Evolutionary conservation across 2,113 vertebrate genomes (phyloP), one percentile per base, ranked within the genome.

Genomic region (Takifugu bimaculatus): DNA sequence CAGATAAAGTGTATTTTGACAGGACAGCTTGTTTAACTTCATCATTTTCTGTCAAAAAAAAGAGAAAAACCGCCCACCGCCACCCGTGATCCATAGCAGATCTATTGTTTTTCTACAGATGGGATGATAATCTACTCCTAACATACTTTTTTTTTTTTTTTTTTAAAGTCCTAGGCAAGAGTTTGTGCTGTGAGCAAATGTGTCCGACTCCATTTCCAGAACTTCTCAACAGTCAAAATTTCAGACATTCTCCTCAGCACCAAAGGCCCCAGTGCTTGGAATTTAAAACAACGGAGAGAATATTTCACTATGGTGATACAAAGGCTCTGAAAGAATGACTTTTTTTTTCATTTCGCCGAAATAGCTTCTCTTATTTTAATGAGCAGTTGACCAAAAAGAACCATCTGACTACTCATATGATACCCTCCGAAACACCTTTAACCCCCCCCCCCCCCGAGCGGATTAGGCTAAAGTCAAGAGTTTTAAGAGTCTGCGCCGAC

Each of bases 401-500:
- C 66, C 89, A 88, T 89, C 88, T 89, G 87, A 89, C 88, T 83
- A 76, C 80, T 89, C 88, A 84, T 84, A 76, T 88, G 89, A 86
- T 57, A 51, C 71, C 76, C 80, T 79, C 70, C 72, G 64, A 81
- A 87, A 83, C 76, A 82, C 78, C 85, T 86, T 74, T 67, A 81
- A 88, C 82, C 87, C 87, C 76, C 81, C 70, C 70, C 82, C 87
- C 87, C 74, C 79, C 70, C 60, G 82, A 88, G 88, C 87, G 81
- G 83, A 85, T 88, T 80, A 88, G 74, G 79, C 74, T 86, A 81
- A 86, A 88, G 85, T 89, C 81, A 70, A 80, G 86, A 88, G 86
- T 90, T 85, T 87, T 90, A 88, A 90, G 86, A 83, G 84, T 85
- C 85, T 72, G 72, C 78, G 75, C 87, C 85, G 81, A 88, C 84